Conservation (phyloP, 2,888 invertebrate species). For the Polyploca ridens region DNA sequence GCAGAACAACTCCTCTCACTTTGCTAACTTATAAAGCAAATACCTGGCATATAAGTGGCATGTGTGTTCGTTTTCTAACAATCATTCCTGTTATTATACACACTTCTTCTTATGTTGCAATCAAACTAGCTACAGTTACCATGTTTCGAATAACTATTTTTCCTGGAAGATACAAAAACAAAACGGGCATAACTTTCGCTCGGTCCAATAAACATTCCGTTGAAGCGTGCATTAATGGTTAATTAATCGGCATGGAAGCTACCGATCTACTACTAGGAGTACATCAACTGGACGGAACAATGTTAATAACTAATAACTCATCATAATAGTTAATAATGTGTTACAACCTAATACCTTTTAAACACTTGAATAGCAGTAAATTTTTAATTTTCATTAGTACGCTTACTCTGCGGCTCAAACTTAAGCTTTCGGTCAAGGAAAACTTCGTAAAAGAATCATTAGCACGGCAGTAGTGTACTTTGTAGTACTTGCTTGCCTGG, state of each 20-base stretch:
- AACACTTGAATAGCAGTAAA: no score
- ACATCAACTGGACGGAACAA: background rate
- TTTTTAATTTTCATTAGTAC: no score
- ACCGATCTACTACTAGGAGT: constrained; percentile 16
- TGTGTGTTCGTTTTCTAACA: no score
- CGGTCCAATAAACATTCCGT: constrained; percentile 46
- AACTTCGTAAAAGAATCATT: no score
- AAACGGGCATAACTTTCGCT: constrained; percentile 48
- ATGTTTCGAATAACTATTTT: constrained; percentile 29
- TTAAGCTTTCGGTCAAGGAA: no score
- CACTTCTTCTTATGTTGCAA: background rate
- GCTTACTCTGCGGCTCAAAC: no score
- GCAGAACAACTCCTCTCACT: no score
- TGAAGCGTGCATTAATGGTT: constrained; percentile 46
- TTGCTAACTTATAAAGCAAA: background rate
- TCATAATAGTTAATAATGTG: no score
- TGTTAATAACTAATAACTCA: background rate
- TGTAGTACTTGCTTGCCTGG: no score
- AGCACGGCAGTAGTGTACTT: no score
- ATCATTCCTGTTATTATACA: background rate
- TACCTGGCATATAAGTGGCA: no score
- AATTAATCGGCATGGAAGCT: constrained; percentile 39
- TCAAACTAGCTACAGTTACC: background rate
- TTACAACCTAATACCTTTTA: no score
- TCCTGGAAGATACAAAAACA: constrained; percentile 44